A percentile compares a stretch with the other conserved stretches of the same genome.
phyloP scores from a whole-genome alignment of 2,113 vertebrate genomes.

The Helogale parvula region DNA sequence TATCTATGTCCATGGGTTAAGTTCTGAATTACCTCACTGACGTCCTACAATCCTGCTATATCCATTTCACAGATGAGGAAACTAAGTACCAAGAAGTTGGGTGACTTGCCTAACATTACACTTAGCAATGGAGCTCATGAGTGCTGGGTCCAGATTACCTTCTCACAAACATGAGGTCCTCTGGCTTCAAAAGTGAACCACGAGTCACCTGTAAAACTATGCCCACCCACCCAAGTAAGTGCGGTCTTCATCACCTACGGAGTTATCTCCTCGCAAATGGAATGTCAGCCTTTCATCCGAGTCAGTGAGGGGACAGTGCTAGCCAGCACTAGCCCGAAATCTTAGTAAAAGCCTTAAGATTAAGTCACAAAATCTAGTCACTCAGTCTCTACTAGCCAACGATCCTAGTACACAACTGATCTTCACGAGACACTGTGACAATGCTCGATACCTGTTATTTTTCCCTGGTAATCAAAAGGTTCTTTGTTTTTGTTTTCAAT shows the following conservation, averaged over 20 bases:
- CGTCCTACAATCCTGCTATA: not conserved
- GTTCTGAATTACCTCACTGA: not conserved
- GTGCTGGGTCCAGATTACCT: not conserved
- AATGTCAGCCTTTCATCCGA: not conserved
- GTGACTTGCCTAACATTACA: not conserved
- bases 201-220: not conserved
- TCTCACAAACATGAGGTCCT: not conserved
- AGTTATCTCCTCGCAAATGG: not conserved
- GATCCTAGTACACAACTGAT: not conserved
- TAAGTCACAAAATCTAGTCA: not conserved
- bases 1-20: not conserved
- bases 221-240: not conserved
- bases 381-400: not conserved
- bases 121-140: no score
- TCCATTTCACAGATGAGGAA: not conserved
- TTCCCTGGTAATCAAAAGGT: not conserved
- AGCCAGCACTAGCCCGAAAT: not conserved
- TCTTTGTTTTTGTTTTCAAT: not conserved
- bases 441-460: not conserved
- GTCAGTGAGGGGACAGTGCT: not conserved
- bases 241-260: not conserved
- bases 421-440: accelerated
- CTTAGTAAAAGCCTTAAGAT: not conserved
- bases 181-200: not conserved
- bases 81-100: no score